Conservation (phyloP, 2,797 vertebrate genomes). For the Dendrocincla tyrannina region DNA sequence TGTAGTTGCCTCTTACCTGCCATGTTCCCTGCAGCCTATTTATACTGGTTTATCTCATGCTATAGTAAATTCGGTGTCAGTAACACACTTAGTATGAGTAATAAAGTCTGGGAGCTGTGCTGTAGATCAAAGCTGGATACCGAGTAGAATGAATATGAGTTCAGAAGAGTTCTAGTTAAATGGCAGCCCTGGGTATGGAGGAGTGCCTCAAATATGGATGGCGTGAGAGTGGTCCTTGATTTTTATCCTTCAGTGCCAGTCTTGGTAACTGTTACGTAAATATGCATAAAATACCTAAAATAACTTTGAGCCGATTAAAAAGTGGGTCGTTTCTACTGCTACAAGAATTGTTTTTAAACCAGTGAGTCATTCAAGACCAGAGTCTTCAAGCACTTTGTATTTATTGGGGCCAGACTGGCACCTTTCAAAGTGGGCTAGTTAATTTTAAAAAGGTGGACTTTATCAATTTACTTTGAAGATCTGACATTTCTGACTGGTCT, state of each 20-base stretch:
- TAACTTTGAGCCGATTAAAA: constrained; percentile 45
- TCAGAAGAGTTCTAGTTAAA: not conserved
- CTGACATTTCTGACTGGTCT: not conserved
- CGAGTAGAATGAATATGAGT: not conserved
- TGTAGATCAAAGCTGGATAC: not conserved
- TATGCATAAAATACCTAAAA: constrained; percentile 54
- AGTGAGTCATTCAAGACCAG: constrained; percentile 26
- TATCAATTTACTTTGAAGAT: not conserved
- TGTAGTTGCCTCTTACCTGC: not conserved
- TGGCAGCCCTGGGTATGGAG: constrained; percentile 10
- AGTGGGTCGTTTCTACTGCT: constrained; percentile 57
- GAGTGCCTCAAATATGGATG: not conserved
- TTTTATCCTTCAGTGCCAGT: constrained; percentile 13
- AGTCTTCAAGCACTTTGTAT: not conserved
- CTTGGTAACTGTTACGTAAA: constrained; percentile 40
- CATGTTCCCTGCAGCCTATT: not conserved
- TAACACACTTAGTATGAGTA: not conserved
- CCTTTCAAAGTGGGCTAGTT: not conserved
- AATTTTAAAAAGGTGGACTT: not conserved
- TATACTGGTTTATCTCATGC: not conserved
- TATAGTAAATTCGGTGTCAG: not conserved
- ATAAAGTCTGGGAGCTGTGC: not conserved
- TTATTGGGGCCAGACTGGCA: not conserved
- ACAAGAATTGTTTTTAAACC: constrained; percentile 57
- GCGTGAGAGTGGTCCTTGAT: constrained; percentile 23